These are phyloP conservation scores for Psephotus haematonotus DNA, from an alignment of 2,113 vertebrate genomes.

Conservation along the genomic window DNA sequence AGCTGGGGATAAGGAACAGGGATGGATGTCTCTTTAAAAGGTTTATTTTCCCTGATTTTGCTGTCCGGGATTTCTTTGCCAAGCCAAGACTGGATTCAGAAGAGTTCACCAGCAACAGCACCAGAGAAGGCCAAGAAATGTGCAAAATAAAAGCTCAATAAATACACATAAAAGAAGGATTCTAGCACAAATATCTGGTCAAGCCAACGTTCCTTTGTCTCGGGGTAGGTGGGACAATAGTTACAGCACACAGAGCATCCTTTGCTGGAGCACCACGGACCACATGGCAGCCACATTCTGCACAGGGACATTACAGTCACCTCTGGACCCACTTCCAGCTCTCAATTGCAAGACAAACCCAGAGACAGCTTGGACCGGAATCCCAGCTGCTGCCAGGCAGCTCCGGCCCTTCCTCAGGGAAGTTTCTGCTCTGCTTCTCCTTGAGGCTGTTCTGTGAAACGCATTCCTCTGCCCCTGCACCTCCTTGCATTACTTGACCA, in stretches of 20 bases:
- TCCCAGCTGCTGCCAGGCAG: background rate
- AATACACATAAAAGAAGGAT: background rate
- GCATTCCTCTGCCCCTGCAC: background rate
- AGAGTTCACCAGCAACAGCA: background rate
- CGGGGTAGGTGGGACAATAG: rapidly evolving
- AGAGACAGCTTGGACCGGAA: background rate
- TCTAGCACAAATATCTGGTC: rapidly evolving
- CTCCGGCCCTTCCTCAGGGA: background rate
- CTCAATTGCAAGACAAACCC: background rate
- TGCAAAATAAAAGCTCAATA: background rate
- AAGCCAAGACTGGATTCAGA: constrained; percentile 15
- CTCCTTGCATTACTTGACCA: background rate
- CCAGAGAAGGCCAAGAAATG: background rate
- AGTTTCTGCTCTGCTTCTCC: background rate
- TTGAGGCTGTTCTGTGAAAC: rapidly evolving
- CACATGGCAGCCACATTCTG: background rate
- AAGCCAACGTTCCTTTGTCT: rapidly evolving
- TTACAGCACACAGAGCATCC: background rate
- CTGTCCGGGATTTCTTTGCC: constrained; percentile 1
- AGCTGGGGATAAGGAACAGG: constrained; percentile 14
- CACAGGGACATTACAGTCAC: background rate
- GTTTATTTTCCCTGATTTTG: constrained; percentile 27
- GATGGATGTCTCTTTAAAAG: constrained; percentile 13
- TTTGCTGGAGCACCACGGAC: background rate
- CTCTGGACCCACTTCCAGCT: background rate